A percentile compares a stretch with the other conserved stretches of the same genome.
phyloP scores from a whole-genome alignment of 2,797 vertebrate genomes.

The Pseudomugil tenellus region DNA sequence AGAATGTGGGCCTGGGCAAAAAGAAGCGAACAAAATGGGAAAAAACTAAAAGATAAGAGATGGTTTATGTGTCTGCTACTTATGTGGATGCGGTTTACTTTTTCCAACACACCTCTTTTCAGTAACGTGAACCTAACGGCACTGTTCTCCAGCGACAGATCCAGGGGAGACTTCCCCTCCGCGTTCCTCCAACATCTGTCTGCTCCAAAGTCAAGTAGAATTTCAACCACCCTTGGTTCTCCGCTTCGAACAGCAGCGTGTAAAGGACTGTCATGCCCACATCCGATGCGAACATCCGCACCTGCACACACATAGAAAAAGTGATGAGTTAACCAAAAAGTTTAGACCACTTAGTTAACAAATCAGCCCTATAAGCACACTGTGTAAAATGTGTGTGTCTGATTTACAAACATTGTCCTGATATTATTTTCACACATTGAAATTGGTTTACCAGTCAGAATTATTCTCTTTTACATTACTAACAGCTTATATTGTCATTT shows the following conservation, averaged over 20 bases:
- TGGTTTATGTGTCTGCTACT: background rate
- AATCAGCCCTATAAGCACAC: too few relatives aligned
- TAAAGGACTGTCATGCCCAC: conserved; percentile 85
- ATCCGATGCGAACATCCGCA: conserved; percentile 84
- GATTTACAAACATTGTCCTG: too few relatives aligned
- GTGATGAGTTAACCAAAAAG: background rate
- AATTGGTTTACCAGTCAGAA: too few relatives aligned
- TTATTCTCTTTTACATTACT: too few relatives aligned
- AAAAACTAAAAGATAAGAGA: background rate
- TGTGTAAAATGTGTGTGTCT: too few relatives aligned
- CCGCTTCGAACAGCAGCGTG: conserved; percentile 84
- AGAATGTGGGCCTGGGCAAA: conserved; percentile 80
- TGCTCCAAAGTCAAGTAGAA: conserved; percentile 91
- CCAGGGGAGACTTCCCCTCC: conserved; percentile 86
- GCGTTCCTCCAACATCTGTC: conserved; percentile 83
- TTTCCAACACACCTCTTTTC: conserved; percentile 81
- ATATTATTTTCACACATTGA: too few relatives aligned
- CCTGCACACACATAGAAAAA: conserved; percentile 72
- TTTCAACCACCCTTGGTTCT: conserved; percentile 74
- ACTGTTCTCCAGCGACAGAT: conserved; percentile 82
- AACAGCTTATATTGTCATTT: too few relatives aligned
- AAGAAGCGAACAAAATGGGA: background rate
- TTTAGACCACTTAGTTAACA: too few relatives aligned
- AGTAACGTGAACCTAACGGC: conserved; percentile 79
- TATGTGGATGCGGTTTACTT: background rate